phyloP scores from a whole-genome alignment of 92 coral and sea anemone genomes.

The Porites rus region DNA sequence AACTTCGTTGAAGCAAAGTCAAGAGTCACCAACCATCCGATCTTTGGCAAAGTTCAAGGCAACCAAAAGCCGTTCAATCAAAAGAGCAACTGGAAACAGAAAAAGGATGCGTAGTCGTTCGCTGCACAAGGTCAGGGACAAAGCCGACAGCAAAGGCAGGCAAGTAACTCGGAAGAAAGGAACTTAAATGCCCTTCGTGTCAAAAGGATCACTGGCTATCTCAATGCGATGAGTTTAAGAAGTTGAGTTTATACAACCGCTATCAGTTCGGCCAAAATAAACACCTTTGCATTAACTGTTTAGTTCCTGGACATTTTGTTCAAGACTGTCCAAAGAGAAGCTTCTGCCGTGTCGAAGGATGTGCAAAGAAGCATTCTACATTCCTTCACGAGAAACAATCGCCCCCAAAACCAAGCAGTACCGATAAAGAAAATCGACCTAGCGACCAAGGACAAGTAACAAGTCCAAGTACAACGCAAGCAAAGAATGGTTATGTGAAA shows the following conservation, averaged over 20 bases:
- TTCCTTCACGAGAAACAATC: neutral
- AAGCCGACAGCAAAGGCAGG: neutral
- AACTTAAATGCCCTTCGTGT: constrained; percentile 56
- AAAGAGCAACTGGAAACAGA: neutral
- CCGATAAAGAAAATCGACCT: no score
- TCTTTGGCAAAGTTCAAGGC: constrained; percentile 30
- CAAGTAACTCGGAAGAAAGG: constrained; percentile 1
- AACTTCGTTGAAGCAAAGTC: constrained; percentile 43
- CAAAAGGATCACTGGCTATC: constrained; percentile 55
- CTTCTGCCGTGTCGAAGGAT: constrained; percentile 67
- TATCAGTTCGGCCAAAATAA: constrained; percentile 40
- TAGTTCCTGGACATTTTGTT: constrained; percentile 55
- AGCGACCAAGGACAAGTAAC: neutral
- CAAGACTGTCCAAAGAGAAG: constrained; percentile 50
- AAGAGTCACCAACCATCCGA: constrained; percentile 40
- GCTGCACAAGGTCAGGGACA: neutral
- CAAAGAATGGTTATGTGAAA: neutral
- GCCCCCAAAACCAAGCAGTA: neutral
- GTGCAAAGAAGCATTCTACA: constrained; percentile 42
- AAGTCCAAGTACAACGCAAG: neutral
- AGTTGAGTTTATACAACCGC: constrained; percentile 29
- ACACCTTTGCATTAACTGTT: constrained; percentile 63
- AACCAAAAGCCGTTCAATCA: neutral
- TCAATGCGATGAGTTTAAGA: constrained; percentile 42
- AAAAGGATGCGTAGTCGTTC: neutral